These are phyloP conservation scores for Melipona quadrifasciata DNA, from an alignment of 1,140 invertebrate species.

Conservation along the genomic window DNA sequence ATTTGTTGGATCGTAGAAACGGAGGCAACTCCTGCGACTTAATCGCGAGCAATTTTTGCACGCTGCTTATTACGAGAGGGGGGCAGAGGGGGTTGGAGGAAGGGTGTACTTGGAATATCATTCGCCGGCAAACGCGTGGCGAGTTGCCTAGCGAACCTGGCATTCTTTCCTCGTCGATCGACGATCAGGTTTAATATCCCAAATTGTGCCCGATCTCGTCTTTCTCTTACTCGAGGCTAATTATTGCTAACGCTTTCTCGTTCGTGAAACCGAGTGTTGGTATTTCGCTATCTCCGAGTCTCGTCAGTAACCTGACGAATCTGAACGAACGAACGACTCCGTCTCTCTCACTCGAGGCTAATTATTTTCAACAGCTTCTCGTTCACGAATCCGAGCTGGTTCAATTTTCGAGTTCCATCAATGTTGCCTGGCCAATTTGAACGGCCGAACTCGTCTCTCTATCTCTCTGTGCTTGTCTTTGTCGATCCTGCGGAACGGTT, in stretches of 20 bases:
- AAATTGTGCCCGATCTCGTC: not conserved
- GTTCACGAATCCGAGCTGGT: too few relatives aligned
- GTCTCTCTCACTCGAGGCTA: too few relatives aligned
- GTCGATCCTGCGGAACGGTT: not conserved
- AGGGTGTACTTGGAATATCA: slow-evolving; percentile 21
- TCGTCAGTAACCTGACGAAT: too few relatives aligned
- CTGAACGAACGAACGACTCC: too few relatives aligned
- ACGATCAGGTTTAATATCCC: not conserved
- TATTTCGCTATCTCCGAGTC: too few relatives aligned
- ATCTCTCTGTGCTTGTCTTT: not conserved
- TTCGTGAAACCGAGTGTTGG: too few relatives aligned
- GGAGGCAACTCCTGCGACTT: slow-evolving; percentile 12
- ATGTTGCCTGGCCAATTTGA: too few relatives aligned
- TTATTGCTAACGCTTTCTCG: too few relatives aligned
- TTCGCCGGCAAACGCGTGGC: not conserved
- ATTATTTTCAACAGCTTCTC: too few relatives aligned
- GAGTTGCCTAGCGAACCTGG: not conserved
- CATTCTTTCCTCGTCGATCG: not conserved
- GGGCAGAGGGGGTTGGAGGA: too few relatives aligned
- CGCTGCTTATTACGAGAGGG: slow-evolving; percentile 8
- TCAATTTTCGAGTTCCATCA: too few relatives aligned
- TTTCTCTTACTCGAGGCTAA: not conserved
- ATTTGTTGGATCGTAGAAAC: slow-evolving; percentile 56
- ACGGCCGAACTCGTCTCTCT: not conserved
- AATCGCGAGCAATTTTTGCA: slow-evolving; percentile 35